These are phyloP conservation scores for Diadromus collaris DNA, from an alignment of 2,888 invertebrate genomes.

Conservation along the genomic window DNA sequence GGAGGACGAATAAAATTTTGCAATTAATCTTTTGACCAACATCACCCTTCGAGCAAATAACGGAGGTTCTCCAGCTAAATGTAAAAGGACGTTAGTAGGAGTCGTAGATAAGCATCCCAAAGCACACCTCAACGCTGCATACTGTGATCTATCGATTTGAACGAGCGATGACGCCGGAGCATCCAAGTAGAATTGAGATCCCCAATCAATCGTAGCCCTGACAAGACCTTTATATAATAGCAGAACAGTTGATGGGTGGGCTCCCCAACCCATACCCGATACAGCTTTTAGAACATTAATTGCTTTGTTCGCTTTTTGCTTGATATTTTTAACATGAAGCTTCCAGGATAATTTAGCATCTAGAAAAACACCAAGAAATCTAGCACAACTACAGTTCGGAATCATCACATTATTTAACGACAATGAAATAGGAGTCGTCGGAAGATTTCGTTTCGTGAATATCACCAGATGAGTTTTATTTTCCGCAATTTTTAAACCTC, in stretches of 20 bases:
- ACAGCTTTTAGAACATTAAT: slow-evolving; percentile 15
- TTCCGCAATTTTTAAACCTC: not conserved
- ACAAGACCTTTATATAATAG: slow-evolving; percentile 14
- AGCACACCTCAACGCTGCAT: slow-evolving; percentile 22
- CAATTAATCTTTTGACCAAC: slow-evolving; percentile 9
- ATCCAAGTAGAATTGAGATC: slow-evolving; percentile 19
- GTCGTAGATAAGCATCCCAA: slow-evolving; percentile 38
- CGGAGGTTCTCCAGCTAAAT: slow-evolving; percentile 32
- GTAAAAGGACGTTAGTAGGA: slow-evolving; percentile 23
- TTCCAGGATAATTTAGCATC: slow-evolving; percentile 19
- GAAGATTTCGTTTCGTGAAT: not conserved
- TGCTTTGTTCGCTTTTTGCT: not conserved
- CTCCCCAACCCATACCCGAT: slow-evolving; percentile 4
- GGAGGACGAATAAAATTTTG: not conserved
- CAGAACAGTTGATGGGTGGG: not conserved
- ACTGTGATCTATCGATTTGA: slow-evolving; percentile 15
- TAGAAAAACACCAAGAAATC: slow-evolving; percentile 10
- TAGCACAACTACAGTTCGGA: not conserved
- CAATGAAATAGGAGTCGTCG: not conserved
- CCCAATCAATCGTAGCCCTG: slow-evolving; percentile 35
- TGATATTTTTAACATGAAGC: not conserved
- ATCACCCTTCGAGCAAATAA: not conserved
- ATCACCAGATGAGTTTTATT: slow-evolving; percentile 14
- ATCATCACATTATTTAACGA: not conserved
- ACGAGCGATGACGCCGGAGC: not conserved